These are phyloP conservation scores for Cathartes aura DNA, from an alignment of 2,113 vertebrate genomes.

Conservation along the genomic window DNA sequence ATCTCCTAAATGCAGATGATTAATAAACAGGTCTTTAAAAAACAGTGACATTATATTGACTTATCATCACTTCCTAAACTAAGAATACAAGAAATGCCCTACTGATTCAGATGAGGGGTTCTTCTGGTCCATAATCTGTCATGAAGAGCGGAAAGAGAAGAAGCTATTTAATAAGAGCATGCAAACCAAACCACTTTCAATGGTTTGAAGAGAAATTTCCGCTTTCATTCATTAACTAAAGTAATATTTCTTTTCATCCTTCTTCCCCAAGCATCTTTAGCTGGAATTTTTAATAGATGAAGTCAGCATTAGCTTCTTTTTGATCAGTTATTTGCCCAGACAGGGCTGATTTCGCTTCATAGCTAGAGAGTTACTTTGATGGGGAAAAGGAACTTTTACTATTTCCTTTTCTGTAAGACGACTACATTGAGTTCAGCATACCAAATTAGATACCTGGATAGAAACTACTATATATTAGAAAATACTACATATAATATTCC, in stretches of 20 bases:
- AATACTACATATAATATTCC: not conserved
- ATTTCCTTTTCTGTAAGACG: not conserved
- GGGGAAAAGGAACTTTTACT: not conserved
- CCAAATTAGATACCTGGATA: not conserved
- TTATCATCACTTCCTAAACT: not conserved
- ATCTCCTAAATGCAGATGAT: not conserved
- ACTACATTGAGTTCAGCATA: not conserved
- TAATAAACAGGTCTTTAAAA: not conserved
- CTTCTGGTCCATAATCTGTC: not conserved
- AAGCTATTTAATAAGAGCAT: not conserved
- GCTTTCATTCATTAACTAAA: not conserved
- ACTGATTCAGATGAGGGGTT: not conserved
- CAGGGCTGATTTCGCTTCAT: not conserved
- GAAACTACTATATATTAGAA: not conserved
- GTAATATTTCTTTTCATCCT: not conserved
- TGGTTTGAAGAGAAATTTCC: not conserved
- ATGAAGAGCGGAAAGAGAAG: not conserved
- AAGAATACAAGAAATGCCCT: not conserved
- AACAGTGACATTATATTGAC: not conserved
- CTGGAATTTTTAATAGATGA: not conserved
- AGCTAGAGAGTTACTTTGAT: not conserved
- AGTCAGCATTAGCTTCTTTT: not conserved
- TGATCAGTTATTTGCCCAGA: not conserved
- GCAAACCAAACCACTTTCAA: not conserved
- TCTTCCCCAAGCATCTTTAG: not conserved